Evolutionary conservation across 2,113 vertebrate species (phyloP), one percentile per base, ranked within the genome.

Genomic region (Pipa parva): DNA sequence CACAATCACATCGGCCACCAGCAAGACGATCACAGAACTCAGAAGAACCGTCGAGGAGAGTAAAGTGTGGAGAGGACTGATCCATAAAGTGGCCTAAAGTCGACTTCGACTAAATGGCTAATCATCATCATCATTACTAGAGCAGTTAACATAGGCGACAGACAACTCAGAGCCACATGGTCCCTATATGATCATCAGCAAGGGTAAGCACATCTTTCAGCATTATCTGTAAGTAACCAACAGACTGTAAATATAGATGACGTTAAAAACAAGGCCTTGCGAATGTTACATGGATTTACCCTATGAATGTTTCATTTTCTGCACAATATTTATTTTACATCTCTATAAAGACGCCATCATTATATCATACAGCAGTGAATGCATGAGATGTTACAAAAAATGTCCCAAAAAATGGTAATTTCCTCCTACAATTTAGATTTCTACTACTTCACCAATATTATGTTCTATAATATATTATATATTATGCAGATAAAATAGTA

Each of bases 1-100:
- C 73, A 71, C 77, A 80, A 80, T 75, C 62, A 64, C 71, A 59
- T 4, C 39, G 33, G 45, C 51, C 60, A 55, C 57, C 26, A 62
- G 20, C 21, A 63, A 10, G 56, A 63, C 31, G 55, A n/a, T 1
- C 5, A 31, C 0, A 24, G 13, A 46, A 22, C 46, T 7, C 22
- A 15, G 17, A 6, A 10, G n/a, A 6, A 10, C 5, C 29, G 29
- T 10, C 29, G 29, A 10, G 29, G 29, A 31, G 29, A 5, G 29
- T 31, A 31, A 10, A 6, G 29, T 6, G 10, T 31, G 29, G 29
- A 6, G 29, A 10, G 29, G n/a, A n/a, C n/a, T n/a, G n/a, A n/a
- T n/a, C n/a, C n/a, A n/a, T n/a, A n/a, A n/a, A n/a, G n/a, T n/a
- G n/a, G n/a, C n/a, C n/a, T n/a, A n/a, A n/a, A n/a, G n/a, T n/a